Base-by-base conservation (phyloP, 2,888 invertebrate species). In the Troides oblongomaculatus region DNA sequence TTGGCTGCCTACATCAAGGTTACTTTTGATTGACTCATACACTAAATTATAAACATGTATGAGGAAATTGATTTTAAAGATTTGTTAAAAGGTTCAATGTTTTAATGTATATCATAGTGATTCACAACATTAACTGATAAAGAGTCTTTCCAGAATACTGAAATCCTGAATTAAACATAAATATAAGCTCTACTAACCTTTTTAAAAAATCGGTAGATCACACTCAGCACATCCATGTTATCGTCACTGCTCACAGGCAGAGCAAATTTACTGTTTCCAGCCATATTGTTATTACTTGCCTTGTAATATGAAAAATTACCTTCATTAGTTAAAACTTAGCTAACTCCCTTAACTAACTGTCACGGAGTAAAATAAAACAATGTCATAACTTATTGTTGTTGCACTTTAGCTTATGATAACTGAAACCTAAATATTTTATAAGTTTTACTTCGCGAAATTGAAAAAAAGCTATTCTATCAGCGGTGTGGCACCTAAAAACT, bases 181-280 rank as follows among this genome's bases (percentile, higher is more conserved):
- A 62, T 25, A 62, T 21, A 43, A 63, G 3, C 69, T 43, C 53
- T 25, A 43, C 61, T 80, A 81, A 94, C 94, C 89, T 95, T 95
- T 84, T 96, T 96, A 46, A 93, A 91, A 73, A 94, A 93, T 78
- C 93, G 93, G 78, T 94, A 95, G 66, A 95, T 87, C 73, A 94
- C 84, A 36, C 94, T 92, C 66, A 95, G 80, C 69, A 95, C 94
- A 83, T 93, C 93, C 62, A 81, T 79, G 74, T 89, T 89, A 67
- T 91, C 92, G 75, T 91, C 90, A 80, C 86, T 84, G 81, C 88
- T 85, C 72, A 92, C 82, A 73, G 93, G 85, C 72, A 90, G 78
- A 68, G 83, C 88, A 73, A 89, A 82, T 77, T 88, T 93, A 78
- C 93, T 93, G 71, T 87, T 75, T 64, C 84, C 79, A 46, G 84